A percentile compares a stretch with the other conserved stretches of the same genome.
Conservation (phyloP, 2,113 vertebrate species). For the Ceyx cyanopectus region DNA sequence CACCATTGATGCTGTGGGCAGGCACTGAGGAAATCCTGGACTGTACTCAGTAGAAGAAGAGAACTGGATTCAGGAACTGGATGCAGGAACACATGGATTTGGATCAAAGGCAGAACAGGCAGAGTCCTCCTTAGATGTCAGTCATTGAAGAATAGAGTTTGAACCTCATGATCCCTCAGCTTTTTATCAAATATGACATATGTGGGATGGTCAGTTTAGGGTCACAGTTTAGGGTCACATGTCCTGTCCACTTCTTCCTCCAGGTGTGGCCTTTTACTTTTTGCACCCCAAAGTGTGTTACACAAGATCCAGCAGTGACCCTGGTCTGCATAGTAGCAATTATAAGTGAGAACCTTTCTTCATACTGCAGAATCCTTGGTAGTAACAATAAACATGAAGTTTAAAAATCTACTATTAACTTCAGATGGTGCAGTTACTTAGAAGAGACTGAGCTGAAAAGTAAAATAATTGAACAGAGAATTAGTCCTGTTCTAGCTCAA, state of each 20-base stretch:
- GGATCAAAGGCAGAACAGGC: neutral
- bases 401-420: neutral
- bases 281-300: neutral
- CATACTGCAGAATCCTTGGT: neutral
- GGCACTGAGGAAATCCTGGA: too few species aligned
- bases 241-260: neutral
- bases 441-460: neutral
- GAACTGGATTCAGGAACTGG: neutral
- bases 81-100: neutral
- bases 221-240: neutral
- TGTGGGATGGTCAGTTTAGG: too few species aligned
- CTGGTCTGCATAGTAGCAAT: neutral
- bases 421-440: neutral
- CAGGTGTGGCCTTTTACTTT: neutral
- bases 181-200: neutral
- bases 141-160: neutral
- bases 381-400: neutral
- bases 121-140: neutral
- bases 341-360: neutral
- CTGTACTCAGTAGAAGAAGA: neutral
- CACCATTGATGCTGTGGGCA: too few species aligned
- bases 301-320: neutral
- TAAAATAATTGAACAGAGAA: neutral
- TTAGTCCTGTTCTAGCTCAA: neutral
- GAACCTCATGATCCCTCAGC: neutral